Base-by-base conservation (phyloP, 2,797 vertebrate species). In the Halcyon smyrnensis region DNA sequence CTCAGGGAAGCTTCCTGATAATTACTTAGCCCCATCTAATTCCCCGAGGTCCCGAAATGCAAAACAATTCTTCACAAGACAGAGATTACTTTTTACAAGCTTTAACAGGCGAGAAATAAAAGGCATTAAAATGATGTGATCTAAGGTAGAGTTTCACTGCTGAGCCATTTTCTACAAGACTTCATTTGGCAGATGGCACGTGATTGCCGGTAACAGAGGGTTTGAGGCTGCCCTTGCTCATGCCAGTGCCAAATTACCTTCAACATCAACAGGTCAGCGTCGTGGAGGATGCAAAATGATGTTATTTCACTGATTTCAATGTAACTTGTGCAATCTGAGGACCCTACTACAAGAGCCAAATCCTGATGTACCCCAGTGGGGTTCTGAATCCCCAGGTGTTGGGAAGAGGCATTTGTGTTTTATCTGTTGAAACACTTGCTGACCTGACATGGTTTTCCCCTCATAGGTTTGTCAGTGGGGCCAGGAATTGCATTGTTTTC, bases 1-100 rank as follows among this genome's bases (percentile, higher is more conserved):
- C 87, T 95, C 43, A 4, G 60, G 74, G 95, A 96, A 92, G 91
- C 77, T 95, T 87, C 96, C 88, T 95, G 76, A 80, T 98, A 98
- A 97, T 96, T 93, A 96, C 93, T 94, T 89, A 91, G 92, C 93
- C 69, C 80, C 81, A 67, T 97, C 82, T 91, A 95, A 97, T 97
- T 96, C 95, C 94, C 81, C 25, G 12, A 36, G 77, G 95, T 96
- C 93, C 93, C 84, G 73, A 96, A 97, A 97, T 89, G 95, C 93
- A 97, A 97, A 98, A 89, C 91, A 97, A 84, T 53, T 89, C 91
- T 96, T 95, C 93, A 74, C 88, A 94, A 96, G 93, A 25, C 63
- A 92, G 89, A 94, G 91, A 92, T 96, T 97, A 83, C 87, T 97
- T 90, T 94, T 86, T 92, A 74, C 32, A 76, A 81, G 92, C 90